Evolutionary conservation across 2,113 vertebrate genomes (phyloP), one percentile per base, ranked within the genome.

Genomic region (Uria lomvia): DNA sequence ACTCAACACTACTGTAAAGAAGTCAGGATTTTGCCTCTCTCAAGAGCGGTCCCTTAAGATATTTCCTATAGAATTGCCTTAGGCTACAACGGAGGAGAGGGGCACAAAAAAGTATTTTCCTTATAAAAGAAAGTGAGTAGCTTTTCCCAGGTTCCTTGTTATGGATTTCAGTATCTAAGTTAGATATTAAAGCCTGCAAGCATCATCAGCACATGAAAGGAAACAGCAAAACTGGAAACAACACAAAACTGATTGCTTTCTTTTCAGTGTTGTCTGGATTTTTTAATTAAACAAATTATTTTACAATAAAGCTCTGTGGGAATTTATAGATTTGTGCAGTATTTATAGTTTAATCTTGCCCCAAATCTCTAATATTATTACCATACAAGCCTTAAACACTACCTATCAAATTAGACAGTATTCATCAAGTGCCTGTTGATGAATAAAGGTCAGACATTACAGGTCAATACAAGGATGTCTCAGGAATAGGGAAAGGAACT

Each of bases 101-200:
- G 72, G 16, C 6, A 16, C 62, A 74, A 80, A 79, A 73, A 67
- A 45, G 24, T 38, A 52, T 81, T 72, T 88, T 84, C 68, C 59
- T 70, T 60, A 84, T 52, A 77, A 91, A 86, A 90, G 38, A 21
- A 52, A 79, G 40, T 4, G 55, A 93, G 58, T 14, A 74, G 76
- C 52, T 89, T 96, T 89, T 78, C 95, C 86, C 79, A 89, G 65
- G 73, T n/a, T 94, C 73, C 86, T 74, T 72, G 70, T 91, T 92
- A 81, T 0, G 11, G 73, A 78, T 84, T 92, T 91, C 8, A 2
- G 52, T 71, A 63, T 36, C 86, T 81, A 80, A 86, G 47, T 79
- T 79, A 62, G 85, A 27, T 67, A 88, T 50, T 84, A 83, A 90
- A 95, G 85, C 71, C 52, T 78, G 79, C 30, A 82, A 94, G 60